Evolutionary conservation across 1,140 invertebrate species (phyloP).

Genomic region (Solenopsis fugax): DNA sequence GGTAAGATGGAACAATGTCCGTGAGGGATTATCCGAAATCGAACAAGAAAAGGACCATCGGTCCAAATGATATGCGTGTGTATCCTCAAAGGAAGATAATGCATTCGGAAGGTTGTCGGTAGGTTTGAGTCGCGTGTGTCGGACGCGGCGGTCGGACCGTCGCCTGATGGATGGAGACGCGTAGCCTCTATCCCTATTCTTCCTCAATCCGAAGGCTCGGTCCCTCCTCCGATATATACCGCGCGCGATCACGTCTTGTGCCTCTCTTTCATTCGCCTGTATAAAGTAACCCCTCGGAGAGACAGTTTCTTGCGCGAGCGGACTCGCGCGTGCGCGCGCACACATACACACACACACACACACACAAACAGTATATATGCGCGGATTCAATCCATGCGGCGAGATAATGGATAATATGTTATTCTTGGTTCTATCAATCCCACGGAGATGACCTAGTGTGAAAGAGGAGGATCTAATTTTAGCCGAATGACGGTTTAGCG

Average conservation of each 20-base stretch:
- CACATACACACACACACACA: neutral
- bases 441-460: slow-evolving; percentile 58
- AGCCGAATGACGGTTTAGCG: neutral
- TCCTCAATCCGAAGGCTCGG: slow-evolving; percentile 67
- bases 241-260: slow-evolving; percentile 14
- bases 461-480: slow-evolving; percentile 54
- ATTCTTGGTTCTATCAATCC: slow-evolving; percentile 45
- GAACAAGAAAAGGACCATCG: neutral
- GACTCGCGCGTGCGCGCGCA: neutral
- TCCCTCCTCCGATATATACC: slow-evolving; percentile 23
- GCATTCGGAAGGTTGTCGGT: slow-evolving; percentile 84
- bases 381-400: slow-evolving; percentile 54
- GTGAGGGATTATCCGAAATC: slow-evolving; percentile 8
- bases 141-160: slow-evolving; percentile 77
- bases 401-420: slow-evolving; percentile 62
- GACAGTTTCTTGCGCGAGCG: slow-evolving; percentile 61
- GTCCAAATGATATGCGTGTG: slow-evolving; percentile 47
- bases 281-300: slow-evolving; percentile 65
- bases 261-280: slow-evolving; percentile 29
- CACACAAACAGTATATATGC: neutral
- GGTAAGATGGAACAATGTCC: neutral
- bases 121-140: slow-evolving; percentile 82
- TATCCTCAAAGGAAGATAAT: slow-evolving; percentile 79
- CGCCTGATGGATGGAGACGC: slow-evolving; percentile 86
- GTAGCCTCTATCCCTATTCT: slow-evolving; percentile 80